Evolutionary conservation across 2,113 vertebrate genomes (phyloP).

Genomic region (Sebastes schlegelii): DNA sequence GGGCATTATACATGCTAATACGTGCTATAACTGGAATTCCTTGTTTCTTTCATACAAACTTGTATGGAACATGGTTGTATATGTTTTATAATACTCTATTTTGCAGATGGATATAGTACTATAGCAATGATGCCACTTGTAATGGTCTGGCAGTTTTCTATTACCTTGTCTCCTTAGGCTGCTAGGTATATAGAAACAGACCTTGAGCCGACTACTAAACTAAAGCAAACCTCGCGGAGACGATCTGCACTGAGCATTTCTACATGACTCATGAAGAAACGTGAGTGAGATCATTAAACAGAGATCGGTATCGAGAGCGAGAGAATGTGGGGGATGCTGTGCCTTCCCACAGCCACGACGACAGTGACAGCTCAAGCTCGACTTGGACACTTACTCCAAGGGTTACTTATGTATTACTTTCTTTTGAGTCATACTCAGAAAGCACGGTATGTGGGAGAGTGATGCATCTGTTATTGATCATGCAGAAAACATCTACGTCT

Average conservation of each 20-base stretch:
- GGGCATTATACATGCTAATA: no score
- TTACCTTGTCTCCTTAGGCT: conserved; percentile 6
- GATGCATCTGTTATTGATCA: conserved; percentile 64
- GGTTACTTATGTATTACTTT: conserved; percentile 42
- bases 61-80: no score
- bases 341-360: conserved; percentile 36
- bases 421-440: conserved; percentile 57
- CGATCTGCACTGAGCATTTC: conserved; percentile 5
- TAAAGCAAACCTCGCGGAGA: conserved; percentile 12
- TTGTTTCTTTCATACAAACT: no score
- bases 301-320: conserved; percentile 3
- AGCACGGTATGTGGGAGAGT: conserved; percentile 45
- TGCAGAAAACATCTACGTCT: conserved; percentile 11
- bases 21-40: no score
- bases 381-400: conserved; percentile 40
- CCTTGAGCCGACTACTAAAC: conserved; percentile 1
- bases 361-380: conserved; percentile 41
- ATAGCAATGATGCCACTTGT: background rate
- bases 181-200: background rate
- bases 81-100: background rate
- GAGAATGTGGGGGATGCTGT: conserved; percentile 12
- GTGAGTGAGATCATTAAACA: conserved; percentile 30
- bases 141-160: conserved; percentile 6
- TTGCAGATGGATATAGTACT: background rate
- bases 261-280: conserved; percentile 31